These are phyloP conservation scores for Asteroscopus sphinx DNA, from an alignment of 2,888 invertebrate species.

Conservation along the genomic window DNA sequence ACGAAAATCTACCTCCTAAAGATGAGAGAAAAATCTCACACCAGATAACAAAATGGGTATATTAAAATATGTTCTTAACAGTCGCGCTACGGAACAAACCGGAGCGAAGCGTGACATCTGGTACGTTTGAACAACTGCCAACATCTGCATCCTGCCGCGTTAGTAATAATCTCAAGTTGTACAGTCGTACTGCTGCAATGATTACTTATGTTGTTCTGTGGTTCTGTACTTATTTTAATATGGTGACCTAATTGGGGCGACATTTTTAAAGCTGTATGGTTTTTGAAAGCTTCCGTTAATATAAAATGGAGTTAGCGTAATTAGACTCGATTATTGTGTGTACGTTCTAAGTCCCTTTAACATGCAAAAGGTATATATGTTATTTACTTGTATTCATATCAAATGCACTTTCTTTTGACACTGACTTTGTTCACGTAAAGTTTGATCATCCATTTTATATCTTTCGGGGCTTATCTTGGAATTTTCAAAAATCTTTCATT, in stretches of 20 bases:
- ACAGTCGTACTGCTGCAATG: slow-evolving; percentile 32
- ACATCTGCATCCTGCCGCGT: slow-evolving; percentile 60
- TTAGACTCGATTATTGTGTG: neutral
- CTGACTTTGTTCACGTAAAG: no score
- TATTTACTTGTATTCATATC: no score
- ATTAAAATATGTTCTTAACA: slow-evolving; percentile 35
- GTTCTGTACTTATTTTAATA: slow-evolving; percentile 16
- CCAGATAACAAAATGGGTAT: neutral
- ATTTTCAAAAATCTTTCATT: no score
- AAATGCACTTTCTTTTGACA: no score
- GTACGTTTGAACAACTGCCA: slow-evolving; percentile 53
- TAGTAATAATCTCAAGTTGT: slow-evolving; percentile 36
- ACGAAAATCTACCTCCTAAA: neutral
- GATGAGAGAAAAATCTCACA: neutral
- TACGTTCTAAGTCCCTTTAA: no score
- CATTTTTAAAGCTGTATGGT: neutral
- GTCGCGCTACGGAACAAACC: slow-evolving; percentile 38
- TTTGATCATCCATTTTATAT: no score
- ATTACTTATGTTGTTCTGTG: slow-evolving; percentile 40
- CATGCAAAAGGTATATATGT: no score
- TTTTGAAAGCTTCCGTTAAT: slow-evolving; percentile 3
- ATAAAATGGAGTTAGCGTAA: neutral
- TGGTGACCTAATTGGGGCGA: neutral
- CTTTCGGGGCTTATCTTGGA: no score
- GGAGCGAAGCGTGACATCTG: slow-evolving; percentile 46